Base-by-base conservation (phyloP, 2,888 invertebrate genomes). In the Lypha dubia region DNA sequence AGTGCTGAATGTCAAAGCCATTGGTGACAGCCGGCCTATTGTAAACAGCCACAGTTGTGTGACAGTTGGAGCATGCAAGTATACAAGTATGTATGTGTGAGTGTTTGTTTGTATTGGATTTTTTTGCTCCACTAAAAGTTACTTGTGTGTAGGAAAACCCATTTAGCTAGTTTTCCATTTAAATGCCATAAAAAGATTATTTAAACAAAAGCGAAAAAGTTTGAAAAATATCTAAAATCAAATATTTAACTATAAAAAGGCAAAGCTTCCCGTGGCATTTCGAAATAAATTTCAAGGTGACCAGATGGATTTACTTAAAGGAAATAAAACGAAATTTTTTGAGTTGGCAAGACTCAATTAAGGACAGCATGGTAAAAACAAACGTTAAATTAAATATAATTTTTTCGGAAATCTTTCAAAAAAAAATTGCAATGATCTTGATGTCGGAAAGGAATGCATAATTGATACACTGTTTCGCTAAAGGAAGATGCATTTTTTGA, bases 1-100 rank as follows among this genome's bases (percentile, higher is more conserved):
- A 76, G 73, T 79, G 67, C 65, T 68, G 75, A 84, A 86, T 85
- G 86, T 83, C 86, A 81, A 86, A 86, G 74, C 86, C 85, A 83
- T 85, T 85, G 71, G 56, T 79, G 80, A 79, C 85, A 80, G 83
- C 76, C 81, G 77, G 85, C 80, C 75, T 74, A 85, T 68, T 75
- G 77, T 44, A 70, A 63, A 68, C 70, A 28, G 63, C 17, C 32
- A 56, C 28, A 38, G 44, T 74, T 83, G 63, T 82, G 35, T 62
- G 70, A 56, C 76, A 62, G 56, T 74, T 60, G 75, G 67, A 65
- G 46, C 24, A 8, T n/a, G n/a, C n/a, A n/a, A 62, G 22, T 53
- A 51, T 56, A 53, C 51, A 28, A 60, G 9, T 49, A n/a, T 63
- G 56, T 46, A 22, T 58, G 35, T 24, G 46, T 60, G 44, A 58